phyloP scores from a whole-genome alignment of 2,797 vertebrate genomes.

The Acomys russatus region DNA sequence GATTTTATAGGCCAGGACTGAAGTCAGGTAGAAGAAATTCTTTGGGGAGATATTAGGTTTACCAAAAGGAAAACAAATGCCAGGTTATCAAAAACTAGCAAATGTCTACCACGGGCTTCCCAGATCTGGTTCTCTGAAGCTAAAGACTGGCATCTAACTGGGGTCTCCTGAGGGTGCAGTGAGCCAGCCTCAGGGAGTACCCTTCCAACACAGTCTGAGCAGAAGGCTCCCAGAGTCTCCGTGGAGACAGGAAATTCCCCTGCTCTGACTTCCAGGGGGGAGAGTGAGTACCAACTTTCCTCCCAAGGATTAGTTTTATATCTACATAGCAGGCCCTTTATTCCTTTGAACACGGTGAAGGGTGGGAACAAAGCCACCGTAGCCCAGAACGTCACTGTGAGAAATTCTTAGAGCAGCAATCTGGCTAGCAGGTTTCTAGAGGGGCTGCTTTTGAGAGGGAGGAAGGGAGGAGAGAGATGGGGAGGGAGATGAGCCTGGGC shows the following conservation, averaged over 20 bases:
- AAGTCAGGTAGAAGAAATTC: not conserved
- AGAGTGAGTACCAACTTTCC: not conserved
- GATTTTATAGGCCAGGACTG: not conserved
- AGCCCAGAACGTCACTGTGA: not conserved
- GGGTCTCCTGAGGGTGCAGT: not conserved
- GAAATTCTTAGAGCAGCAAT: not conserved
- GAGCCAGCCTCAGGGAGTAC: not conserved
- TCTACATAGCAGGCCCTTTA: not conserved
- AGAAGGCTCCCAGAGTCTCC: not conserved
- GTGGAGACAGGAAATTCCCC: not conserved
- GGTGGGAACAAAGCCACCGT: not conserved
- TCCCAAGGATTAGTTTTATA: not conserved
- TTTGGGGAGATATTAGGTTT: conserved; percentile 5
- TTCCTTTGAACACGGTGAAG: not conserved
- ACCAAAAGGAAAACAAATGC: conserved; percentile 16
- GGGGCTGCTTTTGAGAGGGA: conserved; percentile 8
- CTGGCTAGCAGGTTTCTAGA: not conserved
- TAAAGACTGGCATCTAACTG: not conserved
- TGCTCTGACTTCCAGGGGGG: not conserved
- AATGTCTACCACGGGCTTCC: not conserved
- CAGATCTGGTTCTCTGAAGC: not conserved
- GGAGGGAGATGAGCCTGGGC: not conserved
- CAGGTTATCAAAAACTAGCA: not conserved
- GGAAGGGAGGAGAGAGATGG: not conserved
- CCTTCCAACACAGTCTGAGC: not conserved